phyloP scores from a whole-genome alignment of 2,797 vertebrate species.

The Gadopsis bispinosus region DNA sequence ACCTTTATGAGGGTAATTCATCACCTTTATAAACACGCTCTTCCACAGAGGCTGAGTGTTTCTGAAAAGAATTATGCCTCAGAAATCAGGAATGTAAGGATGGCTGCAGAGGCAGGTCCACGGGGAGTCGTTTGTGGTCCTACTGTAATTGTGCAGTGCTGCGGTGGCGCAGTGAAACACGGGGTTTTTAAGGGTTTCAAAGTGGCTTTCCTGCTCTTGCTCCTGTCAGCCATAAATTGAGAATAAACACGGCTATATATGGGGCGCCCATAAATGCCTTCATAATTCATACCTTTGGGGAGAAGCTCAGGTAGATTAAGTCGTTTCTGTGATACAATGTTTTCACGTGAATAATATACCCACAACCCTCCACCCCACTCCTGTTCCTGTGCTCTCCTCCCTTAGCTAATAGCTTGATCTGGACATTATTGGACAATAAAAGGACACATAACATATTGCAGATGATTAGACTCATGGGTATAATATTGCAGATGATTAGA shows the following conservation, averaged over 20 bases:
- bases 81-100: constrained; percentile 96
- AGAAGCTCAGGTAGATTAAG: constrained; percentile 81
- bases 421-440: constrained; percentile 73
- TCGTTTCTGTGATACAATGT: constrained; percentile 76
- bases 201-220: constrained; percentile 90
- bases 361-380: constrained; percentile 31
- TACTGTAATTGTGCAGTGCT: constrained; percentile 89
- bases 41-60: constrained; percentile 90
- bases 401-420: constrained; percentile 66
- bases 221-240: constrained; percentile 97
- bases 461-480: constrained; percentile 70
- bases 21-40: constrained; percentile 94
- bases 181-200: constrained; percentile 94
- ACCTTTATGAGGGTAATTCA: constrained; percentile 98
- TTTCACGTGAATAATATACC: constrained; percentile 74
- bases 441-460: constrained; percentile 65
- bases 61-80: constrained; percentile 94
- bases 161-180: constrained; percentile 89
- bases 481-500: constrained; percentile 70
- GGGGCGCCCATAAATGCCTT: constrained; percentile 90
- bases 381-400: constrained; percentile 18
- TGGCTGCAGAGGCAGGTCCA: constrained; percentile 84
- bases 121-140: constrained; percentile 91
- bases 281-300: constrained; percentile 92
- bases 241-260: constrained; percentile 93